phyloP scores from a whole-genome alignment of 1,140 invertebrate species.

The Lucilia cuprina region DNA sequence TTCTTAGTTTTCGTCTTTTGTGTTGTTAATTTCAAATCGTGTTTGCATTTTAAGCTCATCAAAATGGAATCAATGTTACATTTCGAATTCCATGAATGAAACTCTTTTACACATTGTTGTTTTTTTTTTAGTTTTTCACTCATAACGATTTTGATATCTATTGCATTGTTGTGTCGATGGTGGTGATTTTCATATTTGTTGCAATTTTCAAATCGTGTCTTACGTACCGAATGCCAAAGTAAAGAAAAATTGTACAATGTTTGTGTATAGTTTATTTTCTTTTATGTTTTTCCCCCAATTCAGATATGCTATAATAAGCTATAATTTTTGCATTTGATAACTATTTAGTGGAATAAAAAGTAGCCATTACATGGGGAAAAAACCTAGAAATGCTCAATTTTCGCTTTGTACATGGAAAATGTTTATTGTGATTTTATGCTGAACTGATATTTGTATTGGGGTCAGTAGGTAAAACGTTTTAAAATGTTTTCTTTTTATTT shows the following conservation, averaged over 20 bases:
- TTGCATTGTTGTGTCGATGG: background rate
- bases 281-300: background rate
- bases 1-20: background rate
- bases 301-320: constrained; percentile 21
- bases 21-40: background rate
- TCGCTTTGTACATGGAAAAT: constrained; percentile 7
- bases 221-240: background rate
- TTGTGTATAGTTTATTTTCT: background rate
- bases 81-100: background rate
- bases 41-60: constrained; percentile 3
- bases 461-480: constrained; percentile 26
- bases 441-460: background rate
- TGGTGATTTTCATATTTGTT: background rate
- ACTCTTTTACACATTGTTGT: background rate
- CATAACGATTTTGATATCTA: background rate
- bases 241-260: background rate
- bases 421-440: constrained; percentile 26
- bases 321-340: constrained; percentile 28
- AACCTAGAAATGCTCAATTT: constrained; percentile 1
- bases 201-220: background rate
- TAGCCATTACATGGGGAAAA: constrained; percentile 11
- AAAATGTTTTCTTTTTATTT: background rate
- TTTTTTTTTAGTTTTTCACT: background rate
- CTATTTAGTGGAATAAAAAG: constrained; percentile 29
- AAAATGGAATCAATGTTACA: background rate